Evolutionary conservation across 2,113 vertebrate genomes (phyloP), one percentile per base, ranked within the genome.

Genomic region (Oryzias celebensis): DNA sequence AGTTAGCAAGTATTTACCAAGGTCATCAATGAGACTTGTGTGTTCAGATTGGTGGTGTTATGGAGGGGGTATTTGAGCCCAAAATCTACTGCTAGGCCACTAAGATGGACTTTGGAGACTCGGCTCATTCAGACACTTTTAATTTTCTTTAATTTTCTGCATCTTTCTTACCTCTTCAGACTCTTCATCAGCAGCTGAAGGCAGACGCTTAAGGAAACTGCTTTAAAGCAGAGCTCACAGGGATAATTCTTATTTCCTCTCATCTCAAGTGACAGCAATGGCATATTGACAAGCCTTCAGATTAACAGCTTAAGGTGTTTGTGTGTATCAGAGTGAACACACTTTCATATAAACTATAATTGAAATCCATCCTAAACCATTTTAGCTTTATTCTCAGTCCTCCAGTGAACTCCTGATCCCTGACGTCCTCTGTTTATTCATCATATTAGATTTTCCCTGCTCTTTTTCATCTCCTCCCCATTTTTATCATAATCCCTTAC

Each of bases 291-390:
- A 14, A 52, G 52, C 62, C 57, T 50, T 28, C 62, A 85, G 80
- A 85, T 88, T 65, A 86, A 80, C 77, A 80, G 80, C 82, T 73
- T 65, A 77, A 53, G 66, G 58, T 73, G 70, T 62, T 62, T 62
- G 58, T 45, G 48, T 65, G 23, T 68, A 65, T 24, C 28, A 17
- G 4, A 18, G 43, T 43, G 43, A 69, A 24, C 48, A 52, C 23
- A 31, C 41, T 12, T 14, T 66, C 47, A 22, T 63, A 46, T 51
- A 31, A 23, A 24, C 58, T 43, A 42, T 16, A 46, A n/a, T 65
- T 73, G 36, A 48, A 75, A 71, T 66, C 53, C 53, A 36, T 44
- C 28, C 52, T 64, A 64, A 62, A 71, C 66, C 56, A 61, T 64
- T 58, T 74, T 22, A 51, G 45, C 22, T 73, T 23, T 36, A 10